Base-by-base conservation (phyloP, 1,140 invertebrate genomes). In the Trichonephila clavipes region DNA sequence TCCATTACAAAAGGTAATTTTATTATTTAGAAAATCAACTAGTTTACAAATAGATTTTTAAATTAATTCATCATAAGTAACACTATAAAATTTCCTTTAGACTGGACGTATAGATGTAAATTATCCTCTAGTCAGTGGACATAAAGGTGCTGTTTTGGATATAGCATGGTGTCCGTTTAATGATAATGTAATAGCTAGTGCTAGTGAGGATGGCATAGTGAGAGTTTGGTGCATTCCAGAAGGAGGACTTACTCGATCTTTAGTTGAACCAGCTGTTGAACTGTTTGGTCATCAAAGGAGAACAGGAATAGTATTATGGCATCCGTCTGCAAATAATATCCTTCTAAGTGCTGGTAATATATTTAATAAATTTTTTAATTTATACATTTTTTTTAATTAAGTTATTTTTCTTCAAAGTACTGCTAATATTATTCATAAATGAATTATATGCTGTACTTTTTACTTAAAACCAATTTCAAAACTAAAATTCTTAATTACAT, bases 141-240 rank as follows among this genome's bases (percentile, higher is more conserved):
- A 99, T 96, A 99, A 99, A 96, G 99, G 98, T 21, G 98, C 99
- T 10, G 99, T 99, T 16, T 96, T 99, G 64, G 99, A 99, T 96
- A 99, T 99, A 94, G 98, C 99, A 6, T 99, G 99, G 99, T 99
- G 99, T 96, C 99, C 99, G 3, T 99, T 99, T 96, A 99, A 99
- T 96, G 99, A 99, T 96, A 99, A 99, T 96, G 98, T 99, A 85
- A 99, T 99, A 95, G 99, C 99, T 18, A 99, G 98, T 94, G 99
- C 98, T 51, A 99, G 99, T 0, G 99, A 99, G 96, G 99, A 99
- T 96, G 99, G 98, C 95, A 98, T 99, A 8, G 98, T 99, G 59
- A 99, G 99, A 97, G 97, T 99, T 62, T 99, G 99, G 99, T 98
- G 99, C 96, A 99, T 99, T 95, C 99, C 99, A 4, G 99, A 99